These are phyloP conservation scores for Melolontha melolontha DNA, from an alignment of 2,888 invertebrate species.

Conservation along the genomic window DNA sequence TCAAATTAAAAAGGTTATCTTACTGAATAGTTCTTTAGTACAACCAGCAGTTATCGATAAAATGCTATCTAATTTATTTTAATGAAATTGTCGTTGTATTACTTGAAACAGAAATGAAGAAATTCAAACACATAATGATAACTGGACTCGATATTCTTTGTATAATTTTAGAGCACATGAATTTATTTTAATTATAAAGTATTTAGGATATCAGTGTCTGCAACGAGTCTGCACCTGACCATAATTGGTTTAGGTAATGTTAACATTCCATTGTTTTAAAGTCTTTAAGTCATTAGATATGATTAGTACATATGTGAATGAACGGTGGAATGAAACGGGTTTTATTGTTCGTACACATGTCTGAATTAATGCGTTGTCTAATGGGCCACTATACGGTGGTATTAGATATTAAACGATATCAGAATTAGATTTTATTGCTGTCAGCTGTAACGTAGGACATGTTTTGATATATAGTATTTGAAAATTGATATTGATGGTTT, in stretches of 20 bases:
- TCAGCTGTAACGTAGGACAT: constrained; percentile 1
- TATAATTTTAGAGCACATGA: not conserved
- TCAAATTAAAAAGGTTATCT: too few relatives aligned
- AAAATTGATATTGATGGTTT: too few relatives aligned
- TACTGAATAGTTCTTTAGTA: too few relatives aligned
- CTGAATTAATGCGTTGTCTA: constrained; percentile 22
- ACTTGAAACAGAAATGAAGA: constrained; percentile 4
- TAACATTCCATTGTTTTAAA: constrained; percentile 34
- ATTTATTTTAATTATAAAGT: constrained; percentile 20
- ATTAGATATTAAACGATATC: constrained; percentile 5
- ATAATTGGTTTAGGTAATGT: constrained; percentile 31
- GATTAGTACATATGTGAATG: constrained; percentile 39
- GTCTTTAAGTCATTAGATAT: constrained; percentile 39
- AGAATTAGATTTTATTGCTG: not conserved
- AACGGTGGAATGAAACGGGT: constrained; percentile 23
- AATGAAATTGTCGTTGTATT: constrained; percentile 4
- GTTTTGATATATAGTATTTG: not conserved
- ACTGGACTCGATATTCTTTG: not conserved
- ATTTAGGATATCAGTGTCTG: not conserved
- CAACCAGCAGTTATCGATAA: not conserved
- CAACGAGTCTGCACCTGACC: constrained; percentile 28
- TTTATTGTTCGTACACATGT: constrained; percentile 29
- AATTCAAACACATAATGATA: constrained; percentile 42
- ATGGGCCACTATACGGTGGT: constrained; percentile 1
- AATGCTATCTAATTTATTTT: constrained; percentile 13